These are phyloP conservation scores for Charina bottae DNA, from an alignment of 2,113 vertebrate genomes.

Conservation along the genomic window DNA sequence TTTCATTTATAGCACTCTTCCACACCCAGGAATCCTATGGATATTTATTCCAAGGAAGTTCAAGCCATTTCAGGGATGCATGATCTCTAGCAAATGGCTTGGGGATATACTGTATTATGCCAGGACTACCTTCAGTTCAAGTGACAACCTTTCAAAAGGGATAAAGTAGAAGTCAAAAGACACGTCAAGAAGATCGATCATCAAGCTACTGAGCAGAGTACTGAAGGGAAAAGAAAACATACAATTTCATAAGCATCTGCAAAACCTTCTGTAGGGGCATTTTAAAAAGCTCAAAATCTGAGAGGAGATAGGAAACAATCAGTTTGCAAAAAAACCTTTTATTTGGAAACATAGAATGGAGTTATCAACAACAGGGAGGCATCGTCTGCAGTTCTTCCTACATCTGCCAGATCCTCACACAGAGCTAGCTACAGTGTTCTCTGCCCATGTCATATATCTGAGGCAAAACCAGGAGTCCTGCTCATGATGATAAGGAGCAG, in stretches of 20 bases:
- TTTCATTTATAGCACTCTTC: neutral
- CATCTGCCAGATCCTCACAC: neutral
- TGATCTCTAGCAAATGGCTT: neutral
- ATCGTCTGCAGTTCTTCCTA: neutral
- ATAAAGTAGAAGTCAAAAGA: neutral
- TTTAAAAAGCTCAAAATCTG: neutral
- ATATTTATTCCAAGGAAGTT: neutral
- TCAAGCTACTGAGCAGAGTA: neutral
- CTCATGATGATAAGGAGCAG: neutral
- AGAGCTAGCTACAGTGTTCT: neutral
- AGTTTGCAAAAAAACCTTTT: neutral
- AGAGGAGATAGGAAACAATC: neutral
- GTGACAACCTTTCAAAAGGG: neutral
- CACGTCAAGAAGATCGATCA: slow-evolving; percentile 16
- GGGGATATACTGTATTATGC: neutral
- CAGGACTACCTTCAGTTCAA: neutral
- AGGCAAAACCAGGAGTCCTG: neutral
- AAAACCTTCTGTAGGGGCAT: neutral
- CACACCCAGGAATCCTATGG: neutral
- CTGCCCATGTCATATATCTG: neutral
- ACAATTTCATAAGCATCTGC: slow-evolving; percentile 7
- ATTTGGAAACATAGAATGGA: slow-evolving; percentile 2
- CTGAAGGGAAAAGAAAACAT: neutral
- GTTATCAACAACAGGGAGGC: neutral
- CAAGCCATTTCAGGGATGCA: neutral